Conservation (phyloP, 2,888 invertebrate genomes). For the Lymantria dispar region DNA sequence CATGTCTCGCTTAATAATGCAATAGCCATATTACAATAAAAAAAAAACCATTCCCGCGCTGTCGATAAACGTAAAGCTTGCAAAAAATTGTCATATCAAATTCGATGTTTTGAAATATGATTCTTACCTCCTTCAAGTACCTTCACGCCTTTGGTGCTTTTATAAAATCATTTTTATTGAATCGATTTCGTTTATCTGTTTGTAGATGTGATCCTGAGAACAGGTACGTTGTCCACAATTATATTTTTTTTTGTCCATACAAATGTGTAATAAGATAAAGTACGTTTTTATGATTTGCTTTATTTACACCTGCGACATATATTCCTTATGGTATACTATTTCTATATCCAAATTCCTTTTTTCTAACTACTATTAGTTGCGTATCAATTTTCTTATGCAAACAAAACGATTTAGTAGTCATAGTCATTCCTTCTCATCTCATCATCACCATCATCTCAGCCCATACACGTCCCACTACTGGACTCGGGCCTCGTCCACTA, state of each 20-base stretch:
- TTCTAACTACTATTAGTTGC: no score
- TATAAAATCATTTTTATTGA: slow-evolving; percentile 59
- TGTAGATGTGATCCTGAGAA: slow-evolving; percentile 56
- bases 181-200: slow-evolving; percentile 56
- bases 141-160: slow-evolving; percentile 52
- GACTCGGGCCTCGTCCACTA: no score
- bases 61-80: slow-evolving; percentile 45
- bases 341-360: slow-evolving; percentile 48
- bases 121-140: slow-evolving; percentile 54
- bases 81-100: slow-evolving; percentile 65
- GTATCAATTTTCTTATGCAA: no score
- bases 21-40: slow-evolving; percentile 6
- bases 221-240: slow-evolving; percentile 64
- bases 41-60: slow-evolving; percentile 26
- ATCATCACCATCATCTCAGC: no score
- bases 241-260: slow-evolving; percentile 43
- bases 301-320: slow-evolving; percentile 48
- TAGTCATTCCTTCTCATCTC: no score
- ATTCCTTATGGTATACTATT: slow-evolving; percentile 24
- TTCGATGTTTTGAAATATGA: slow-evolving; percentile 74
- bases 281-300: slow-evolving; percentile 38
- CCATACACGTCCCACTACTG: no score
- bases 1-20: not conserved
- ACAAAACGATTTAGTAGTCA: no score
- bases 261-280: slow-evolving; percentile 43